Base-by-base conservation (phyloP, 1,140 invertebrate species). In the Drosophila serrata region DNA sequence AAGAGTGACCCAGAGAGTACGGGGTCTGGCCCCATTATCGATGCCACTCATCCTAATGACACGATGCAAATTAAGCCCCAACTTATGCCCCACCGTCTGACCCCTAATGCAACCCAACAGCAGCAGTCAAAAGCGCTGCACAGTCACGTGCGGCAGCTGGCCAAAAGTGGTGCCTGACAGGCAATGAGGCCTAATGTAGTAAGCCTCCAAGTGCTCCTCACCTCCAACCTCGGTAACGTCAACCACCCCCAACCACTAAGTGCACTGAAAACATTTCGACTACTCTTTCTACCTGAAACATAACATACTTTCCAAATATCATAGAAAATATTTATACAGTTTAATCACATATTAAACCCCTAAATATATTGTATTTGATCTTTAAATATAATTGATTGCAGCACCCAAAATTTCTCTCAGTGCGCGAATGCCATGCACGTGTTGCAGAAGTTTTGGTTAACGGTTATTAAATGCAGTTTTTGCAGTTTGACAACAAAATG, bases 381-480 rank as follows among this genome's bases (percentile, higher is more conserved):
- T 13, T 19, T 13, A 33, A 19, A 48, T 6, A 29, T 29, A 2
- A 15, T 46, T 11, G 11, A 8, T 33, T 33, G 0, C 3, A 33
- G 11, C 13, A 9, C 2, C 3, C 13, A 12, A 0, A 6, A 33
- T 42, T 53, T 43, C 19, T 49, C n/a, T 4, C 35, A 6, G 61
- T 58, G 53, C 4, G 1, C 11, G 19, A 49, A 53, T 76, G 31
- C 29, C 40, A 11, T 53, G 86, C 85, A 90, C 85, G 85, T 90
- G 85, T 85, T 85, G 81, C 85, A 76, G 81, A 90, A 81, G 60
- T 90, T 85, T 84, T 81, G 78, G 78, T 85, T 90, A 90, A 90
- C 85, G 78, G 86, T 90, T 90, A 90, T 88, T 88, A 84, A 90
- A 90, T 90, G 77, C 65, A 81, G 82, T 86, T 87, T 82, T 77